Conservation (phyloP, 2,113 vertebrate species). For the Sterna hirundo region DNA sequence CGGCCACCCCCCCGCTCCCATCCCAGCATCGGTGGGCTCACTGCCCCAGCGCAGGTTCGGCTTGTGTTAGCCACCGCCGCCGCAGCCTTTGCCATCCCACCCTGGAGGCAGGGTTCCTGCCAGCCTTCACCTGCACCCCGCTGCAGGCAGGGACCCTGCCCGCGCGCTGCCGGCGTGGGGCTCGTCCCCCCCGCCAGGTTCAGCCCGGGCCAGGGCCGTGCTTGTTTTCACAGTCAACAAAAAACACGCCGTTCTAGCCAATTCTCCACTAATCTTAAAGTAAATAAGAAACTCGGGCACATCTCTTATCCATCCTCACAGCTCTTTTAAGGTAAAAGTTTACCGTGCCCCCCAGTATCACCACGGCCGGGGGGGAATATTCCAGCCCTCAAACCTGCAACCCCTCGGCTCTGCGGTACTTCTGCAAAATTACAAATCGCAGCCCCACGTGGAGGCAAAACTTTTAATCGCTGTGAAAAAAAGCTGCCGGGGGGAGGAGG, state of each 20-base stretch:
- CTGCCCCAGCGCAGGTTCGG: not conserved
- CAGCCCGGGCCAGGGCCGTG: not conserved
- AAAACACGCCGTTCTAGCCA: not conserved
- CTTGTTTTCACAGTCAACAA: constrained; percentile 3
- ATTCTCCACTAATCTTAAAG: constrained; percentile 27
- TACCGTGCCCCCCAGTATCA: not conserved
- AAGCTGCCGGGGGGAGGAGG: not conserved
- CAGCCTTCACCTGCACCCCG: not conserved
- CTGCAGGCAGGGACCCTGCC: not conserved
- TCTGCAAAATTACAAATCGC: not conserved
- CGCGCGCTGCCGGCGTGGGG: rapidly evolving
- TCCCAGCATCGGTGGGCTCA: not conserved
- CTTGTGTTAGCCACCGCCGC: not conserved
- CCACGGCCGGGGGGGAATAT: not conserved
- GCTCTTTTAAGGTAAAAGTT: not conserved
- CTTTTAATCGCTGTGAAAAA: not conserved
- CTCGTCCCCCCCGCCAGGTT: rapidly evolving
- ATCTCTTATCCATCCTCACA: not conserved
- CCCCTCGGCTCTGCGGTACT: not conserved
- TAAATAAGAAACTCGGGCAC: not conserved
- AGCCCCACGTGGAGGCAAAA: rapidly evolving
- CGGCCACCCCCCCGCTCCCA: not conserved
- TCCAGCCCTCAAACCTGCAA: not conserved
- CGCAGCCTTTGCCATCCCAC: not conserved
- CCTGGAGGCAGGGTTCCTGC: not conserved